Base-by-base conservation (phyloP, 35 echinoderm and acorn worm genomes). In the Ptychodera flava region DNA sequence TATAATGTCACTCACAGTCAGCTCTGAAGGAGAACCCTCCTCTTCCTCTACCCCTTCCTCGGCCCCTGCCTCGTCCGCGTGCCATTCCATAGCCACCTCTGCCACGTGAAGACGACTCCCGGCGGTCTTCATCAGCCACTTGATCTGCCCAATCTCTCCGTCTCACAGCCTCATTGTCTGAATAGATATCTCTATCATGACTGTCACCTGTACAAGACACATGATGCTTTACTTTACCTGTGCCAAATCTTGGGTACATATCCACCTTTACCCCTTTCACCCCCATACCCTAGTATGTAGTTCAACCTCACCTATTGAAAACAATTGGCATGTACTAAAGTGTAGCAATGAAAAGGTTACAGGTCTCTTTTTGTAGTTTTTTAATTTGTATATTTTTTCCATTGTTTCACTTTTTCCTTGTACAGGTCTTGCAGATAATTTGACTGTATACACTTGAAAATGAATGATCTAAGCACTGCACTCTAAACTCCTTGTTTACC, bases 11-110 rank as follows among this genome's bases (percentile, higher is more conserved):
- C 45, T 64, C 45, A 64, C 45, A 22, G 22, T 36, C 35, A 16
- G 33, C 1, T 83, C 16, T 12, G 1, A 83, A 83, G 14, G 82
- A 36, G 31, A 36, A 81, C 33, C 64, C 45, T 16, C 89, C 81
- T 34, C 89, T 83, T 34, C 92, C 92, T 79, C 92, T 90, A 15
- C 92, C 92, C 52, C 92, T 91, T 32, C 83, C 75, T 33, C 83
- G 80, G 29, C 80, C 83, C 77, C 85, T 85, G 0, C 93, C 87
- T 28, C 93, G 85, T 45, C 96, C 89, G n/a, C 82, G 34, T 83
- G 82, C 82, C 82, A 83, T 83, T 1, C 82, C 82, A 78, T 87
- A 87, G 22, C 85, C 87, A 33, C 93, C 85, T 78, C 90, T 79
- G 16, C 93, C 96, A 85, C 90, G 90, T 29, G 78, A 78, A 31